Conservation (phyloP, 2,113 vertebrate genomes). For the Apodemus sylvaticus region DNA sequence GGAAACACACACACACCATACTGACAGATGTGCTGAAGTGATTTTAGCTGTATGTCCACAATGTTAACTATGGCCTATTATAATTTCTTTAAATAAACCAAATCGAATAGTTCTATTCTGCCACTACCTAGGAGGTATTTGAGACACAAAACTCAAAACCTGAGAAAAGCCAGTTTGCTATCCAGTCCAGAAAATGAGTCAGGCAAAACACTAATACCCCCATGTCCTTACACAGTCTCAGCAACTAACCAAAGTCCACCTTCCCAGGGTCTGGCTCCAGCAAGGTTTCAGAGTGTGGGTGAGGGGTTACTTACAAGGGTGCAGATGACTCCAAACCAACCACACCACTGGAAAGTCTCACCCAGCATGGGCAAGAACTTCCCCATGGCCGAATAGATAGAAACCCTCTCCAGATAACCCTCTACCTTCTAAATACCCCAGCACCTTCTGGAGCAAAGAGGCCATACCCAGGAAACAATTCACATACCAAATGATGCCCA, state of each 20-base stretch:
- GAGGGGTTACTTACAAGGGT: not conserved
- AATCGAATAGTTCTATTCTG: conserved; percentile 4
- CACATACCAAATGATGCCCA: no score
- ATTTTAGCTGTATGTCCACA: not conserved
- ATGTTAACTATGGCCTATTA: not conserved
- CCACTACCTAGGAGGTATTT: not conserved
- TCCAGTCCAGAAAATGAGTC: not conserved
- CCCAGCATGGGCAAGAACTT: not conserved
- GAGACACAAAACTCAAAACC: not conserved
- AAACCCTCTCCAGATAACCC: not conserved
- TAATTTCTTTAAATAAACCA: conserved; percentile 48
- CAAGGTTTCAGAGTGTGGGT: not conserved
- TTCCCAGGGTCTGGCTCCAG: not conserved
- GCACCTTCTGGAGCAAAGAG: not conserved
- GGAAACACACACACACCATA: not conserved
- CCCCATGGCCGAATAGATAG: not conserved
- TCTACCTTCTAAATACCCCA: not conserved
- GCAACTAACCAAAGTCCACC: not conserved
- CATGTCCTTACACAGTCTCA: not conserved
- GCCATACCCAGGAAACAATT: no score
- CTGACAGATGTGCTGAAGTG: not conserved
- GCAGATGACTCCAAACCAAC: not conserved
- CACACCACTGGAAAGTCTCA: not conserved
- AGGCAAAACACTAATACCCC: not conserved
- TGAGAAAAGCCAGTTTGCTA: not conserved